Evolutionary conservation across 1,140 invertebrate genomes (phyloP).

Genomic region (Plutomurus gul): DNA sequence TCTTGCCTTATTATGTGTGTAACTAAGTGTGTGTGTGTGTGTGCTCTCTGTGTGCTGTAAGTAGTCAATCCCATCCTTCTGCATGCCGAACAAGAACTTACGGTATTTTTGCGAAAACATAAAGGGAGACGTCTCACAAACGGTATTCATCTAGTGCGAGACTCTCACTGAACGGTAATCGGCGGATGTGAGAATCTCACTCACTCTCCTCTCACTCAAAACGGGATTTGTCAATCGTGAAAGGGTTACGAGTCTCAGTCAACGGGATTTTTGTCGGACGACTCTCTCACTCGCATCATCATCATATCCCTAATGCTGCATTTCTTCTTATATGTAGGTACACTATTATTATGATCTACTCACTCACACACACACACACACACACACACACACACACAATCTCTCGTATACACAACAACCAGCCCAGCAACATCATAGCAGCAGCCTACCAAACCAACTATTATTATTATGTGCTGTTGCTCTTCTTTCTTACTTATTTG

Average conservation of each 20-base stretch:
- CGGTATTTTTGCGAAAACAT: conserved; percentile 31
- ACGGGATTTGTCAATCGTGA: conserved; percentile 17
- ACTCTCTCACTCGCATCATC: conserved; percentile 14
- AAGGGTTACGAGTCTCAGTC: conserved; percentile 25
- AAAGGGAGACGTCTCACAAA: conserved; percentile 35
- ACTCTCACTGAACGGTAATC: conserved; percentile 28
- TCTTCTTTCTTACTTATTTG: neutral
- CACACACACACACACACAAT: neutral
- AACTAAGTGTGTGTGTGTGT: conserved; percentile 17
- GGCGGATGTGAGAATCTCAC: conserved; percentile 32
- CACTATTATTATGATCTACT: neutral
- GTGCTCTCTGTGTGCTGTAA: neutral
- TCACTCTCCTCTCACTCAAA: conserved; percentile 5
- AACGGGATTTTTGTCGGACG: conserved; percentile 26
- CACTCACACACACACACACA: neutral
- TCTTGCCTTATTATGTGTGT: conserved; percentile 11
- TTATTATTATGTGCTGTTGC: neutral
- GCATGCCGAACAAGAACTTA: conserved; percentile 26
- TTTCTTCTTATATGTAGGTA: neutral
- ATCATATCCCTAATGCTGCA: neutral
- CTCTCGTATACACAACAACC: neutral
- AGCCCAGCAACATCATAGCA: neutral
- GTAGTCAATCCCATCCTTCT: neutral
- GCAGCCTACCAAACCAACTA: neutral
- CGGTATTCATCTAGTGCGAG: conserved; percentile 28